Percentiles rank a stretch among this genome's conserved stretches.
These are phyloP conservation scores for Melanostoma mellinum DNA, from an alignment of 2,888 invertebrate genomes.

Conservation along the genomic window DNA sequence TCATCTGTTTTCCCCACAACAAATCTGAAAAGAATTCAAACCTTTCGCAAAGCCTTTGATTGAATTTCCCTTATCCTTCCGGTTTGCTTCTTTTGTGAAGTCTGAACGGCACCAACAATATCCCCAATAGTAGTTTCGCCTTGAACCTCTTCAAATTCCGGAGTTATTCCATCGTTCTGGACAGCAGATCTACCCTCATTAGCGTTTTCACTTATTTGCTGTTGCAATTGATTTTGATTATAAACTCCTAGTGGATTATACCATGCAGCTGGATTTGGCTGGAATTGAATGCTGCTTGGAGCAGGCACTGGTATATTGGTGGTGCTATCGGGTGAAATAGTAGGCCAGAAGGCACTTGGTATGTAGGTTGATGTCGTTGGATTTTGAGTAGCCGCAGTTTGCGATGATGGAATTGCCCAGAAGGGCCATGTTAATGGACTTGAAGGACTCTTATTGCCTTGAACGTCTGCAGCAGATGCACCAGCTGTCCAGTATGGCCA, in stretches of 20 bases:
- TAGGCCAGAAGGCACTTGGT: constrained; percentile 16
- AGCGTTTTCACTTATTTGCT: constrained; percentile 28
- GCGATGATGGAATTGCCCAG: neutral
- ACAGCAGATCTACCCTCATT: constrained; percentile 11
- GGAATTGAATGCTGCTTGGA: neutral
- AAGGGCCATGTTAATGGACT: constrained; percentile 9
- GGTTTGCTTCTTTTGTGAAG: neutral
- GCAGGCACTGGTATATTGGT: neutral
- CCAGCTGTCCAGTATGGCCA: constrained; percentile 27
- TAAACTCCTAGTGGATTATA: neutral
- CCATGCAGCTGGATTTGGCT: constrained; percentile 16
- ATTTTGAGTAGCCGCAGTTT: neutral
- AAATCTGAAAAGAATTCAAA: too few species aligned
- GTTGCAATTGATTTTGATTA: constrained; percentile 19
- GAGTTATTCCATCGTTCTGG: neutral
- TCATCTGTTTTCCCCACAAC: too few species aligned
- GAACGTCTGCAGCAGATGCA: neutral
- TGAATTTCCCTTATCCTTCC: constrained; percentile 5
- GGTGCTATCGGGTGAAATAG: neutral
- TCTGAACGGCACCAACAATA: constrained; percentile 3
- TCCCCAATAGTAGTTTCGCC: constrained; percentile 1
- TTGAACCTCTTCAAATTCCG: constrained; percentile 25
- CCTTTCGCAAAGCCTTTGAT: neutral
- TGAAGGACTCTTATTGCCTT: neutral
- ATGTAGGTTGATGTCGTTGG: constrained; percentile 1